These are phyloP conservation scores for Pseudochaenichthys georgianus DNA, from an alignment of 2,797 vertebrate genomes.

Conservation along the genomic window DNA sequence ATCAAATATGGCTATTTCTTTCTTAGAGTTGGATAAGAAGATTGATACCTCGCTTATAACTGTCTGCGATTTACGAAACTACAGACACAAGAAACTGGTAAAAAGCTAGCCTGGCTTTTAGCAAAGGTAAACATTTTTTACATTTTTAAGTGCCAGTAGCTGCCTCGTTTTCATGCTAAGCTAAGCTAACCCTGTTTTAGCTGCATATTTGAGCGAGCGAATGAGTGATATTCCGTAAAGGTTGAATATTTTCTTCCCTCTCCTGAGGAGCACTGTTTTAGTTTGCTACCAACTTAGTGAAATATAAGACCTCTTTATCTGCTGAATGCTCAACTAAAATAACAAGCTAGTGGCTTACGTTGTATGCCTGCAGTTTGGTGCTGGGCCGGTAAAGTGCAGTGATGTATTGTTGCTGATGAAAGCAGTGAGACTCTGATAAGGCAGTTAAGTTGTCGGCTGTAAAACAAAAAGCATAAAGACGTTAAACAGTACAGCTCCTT, in stretches of 20 bases:
- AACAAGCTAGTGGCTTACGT: neutral
- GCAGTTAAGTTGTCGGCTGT: neutral
- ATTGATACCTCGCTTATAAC: too few relatives aligned
- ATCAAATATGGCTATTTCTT: neutral
- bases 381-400: neutral
- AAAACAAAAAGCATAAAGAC: conserved; percentile 2
- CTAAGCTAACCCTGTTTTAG: neutral
- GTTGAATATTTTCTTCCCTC: neutral
- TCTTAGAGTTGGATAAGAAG: neutral
- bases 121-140: neutral
- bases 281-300: conserved; percentile 11
- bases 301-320: neutral
- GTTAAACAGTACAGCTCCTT: neutral
- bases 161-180: neutral
- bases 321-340: neutral
- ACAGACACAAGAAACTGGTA: neutral
- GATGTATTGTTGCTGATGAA: neutral
- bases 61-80: too few relatives aligned
- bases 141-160: too few relatives aligned
- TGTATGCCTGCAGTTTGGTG: neutral
- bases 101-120: neutral
- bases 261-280: conserved; percentile 10
- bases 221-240: neutral
- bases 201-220: neutral
- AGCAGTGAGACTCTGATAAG: neutral